Evolutionary conservation across 2,888 invertebrate genomes (phyloP), one percentile per base, ranked within the genome.

Genomic region (Tachina lurida): DNA sequence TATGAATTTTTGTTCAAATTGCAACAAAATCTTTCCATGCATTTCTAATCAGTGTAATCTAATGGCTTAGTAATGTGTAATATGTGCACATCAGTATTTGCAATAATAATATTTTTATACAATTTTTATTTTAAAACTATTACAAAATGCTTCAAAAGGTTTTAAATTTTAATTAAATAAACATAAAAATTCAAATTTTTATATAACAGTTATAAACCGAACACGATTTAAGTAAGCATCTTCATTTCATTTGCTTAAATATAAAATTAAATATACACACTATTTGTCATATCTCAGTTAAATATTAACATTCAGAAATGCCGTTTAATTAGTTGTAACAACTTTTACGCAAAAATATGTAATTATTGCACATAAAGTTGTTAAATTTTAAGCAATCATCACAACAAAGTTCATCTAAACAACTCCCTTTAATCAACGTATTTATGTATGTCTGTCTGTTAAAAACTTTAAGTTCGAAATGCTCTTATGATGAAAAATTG

Each of bases 381-480:
- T 39, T 31, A 52, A 65, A 3, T 65, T 49, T 31, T 3, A 31
- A 65, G 10, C 12, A 41, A 54, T 49, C 17, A 41, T 13, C 10
- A 8, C 7, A 62, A 62, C 10, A 19, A 19, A 54, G 19, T 56
- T 56, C 41, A 43, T 12, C 52, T 13, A 70, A 54, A 70, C 43
- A 56, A 19, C n/a, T 17, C 8, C 2, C 49, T 17, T 52, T 39
- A 67, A 68, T 39, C 52, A 17, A 17, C 15, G 31, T 2, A 31
- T 31, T 0, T 31, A 7, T 31, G 31, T 31, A 5, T 31, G 39
- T 17, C 10, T 17, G 49, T 31, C 31, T 39, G 49, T 67, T 31
- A 31, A 31, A 31, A 52, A 68, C 67, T 12, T 39, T 10, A 52
- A 39, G n/a, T 68, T 68, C 39, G n/a, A 39, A 52, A 41, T 17